Conservation (phyloP, 2,888 invertebrate species). For the Caenorhabditis japonica region DNA sequence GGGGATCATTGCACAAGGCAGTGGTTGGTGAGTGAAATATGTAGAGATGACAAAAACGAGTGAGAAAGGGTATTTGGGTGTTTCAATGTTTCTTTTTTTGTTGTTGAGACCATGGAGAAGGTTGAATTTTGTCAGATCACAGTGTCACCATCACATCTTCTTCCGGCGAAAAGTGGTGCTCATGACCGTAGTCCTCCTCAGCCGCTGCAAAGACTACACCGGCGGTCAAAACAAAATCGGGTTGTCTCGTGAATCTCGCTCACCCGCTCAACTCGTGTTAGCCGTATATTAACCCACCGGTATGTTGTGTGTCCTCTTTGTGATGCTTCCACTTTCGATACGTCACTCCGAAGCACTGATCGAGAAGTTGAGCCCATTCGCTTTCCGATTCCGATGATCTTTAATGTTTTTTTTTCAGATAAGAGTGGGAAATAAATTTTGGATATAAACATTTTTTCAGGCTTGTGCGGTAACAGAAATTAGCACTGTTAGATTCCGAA, state of each 20-base stretch:
- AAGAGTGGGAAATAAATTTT: too few relatives aligned
- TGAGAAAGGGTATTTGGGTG: background rate
- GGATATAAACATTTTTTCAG: too few relatives aligned
- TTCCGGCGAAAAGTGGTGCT: constrained; percentile 41
- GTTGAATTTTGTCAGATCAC: constrained; percentile 2
- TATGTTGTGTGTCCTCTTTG: constrained; percentile 43
- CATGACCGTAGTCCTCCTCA: constrained; percentile 28
- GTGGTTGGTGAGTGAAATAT: constrained; percentile 37
- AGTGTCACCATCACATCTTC: constrained; percentile 39
- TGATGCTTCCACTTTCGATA: constrained; percentile 57
- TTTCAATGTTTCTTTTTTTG: too few relatives aligned
- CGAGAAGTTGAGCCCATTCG: constrained; percentile 46
- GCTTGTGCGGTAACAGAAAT: too few relatives aligned
- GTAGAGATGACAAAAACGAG: constrained; percentile 17
- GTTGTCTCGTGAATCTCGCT: too few relatives aligned
- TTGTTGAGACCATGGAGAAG: background rate
- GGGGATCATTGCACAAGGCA: constrained; percentile 32
- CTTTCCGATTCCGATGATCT: constrained; percentile 50
- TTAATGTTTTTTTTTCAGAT: too few relatives aligned
- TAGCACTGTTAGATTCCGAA: too few relatives aligned
- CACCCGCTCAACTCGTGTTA: constrained; percentile 20
- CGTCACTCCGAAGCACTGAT: constrained; percentile 53
- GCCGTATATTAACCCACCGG: constrained; percentile 27
- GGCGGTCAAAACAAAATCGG: constrained; percentile 1
- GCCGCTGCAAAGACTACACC: constrained; percentile 33